Evolutionary conservation across 2,113 vertebrate genomes (phyloP), one percentile per base, ranked within the genome.

Genomic region (Otis tarda): DNA sequence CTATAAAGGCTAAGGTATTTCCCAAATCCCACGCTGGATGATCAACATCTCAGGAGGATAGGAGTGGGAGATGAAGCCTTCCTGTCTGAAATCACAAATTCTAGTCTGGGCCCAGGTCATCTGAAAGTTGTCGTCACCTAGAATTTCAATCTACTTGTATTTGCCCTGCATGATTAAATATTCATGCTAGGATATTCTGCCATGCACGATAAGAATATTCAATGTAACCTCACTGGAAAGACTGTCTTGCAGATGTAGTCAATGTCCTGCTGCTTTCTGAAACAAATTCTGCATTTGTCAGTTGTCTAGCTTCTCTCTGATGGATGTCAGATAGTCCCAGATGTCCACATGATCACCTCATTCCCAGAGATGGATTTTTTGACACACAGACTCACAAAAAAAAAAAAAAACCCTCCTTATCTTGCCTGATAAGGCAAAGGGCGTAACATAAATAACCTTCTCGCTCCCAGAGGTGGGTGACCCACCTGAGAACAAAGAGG

Each of bases 81-180:
- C 56, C 39, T 21, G 9, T 59, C 45, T 50, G 76, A 91, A 92
- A 90, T 96, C 80, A 92, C 65, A 89, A 83, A 96, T 93, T 90
- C 90, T 79, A 84, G 53, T 89, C 92, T 55, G 33, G 56, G 56
- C 59, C 59, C 73, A 80, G 83, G 88, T 93, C 68, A 75, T 88
- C 41, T 86, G 92, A 94, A 96, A 88, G 95, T 95, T 96, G 81
- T 68, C 20, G 14, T 78, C 88, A 89, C 69, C 69, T 75, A 89
- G 88, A 96, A 94, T 95, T 89, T 94, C 93, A 91, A 93, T 76
- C 70, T 89, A 20, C 70, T 90, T 84, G 33, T 96, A 87, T 97
- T 96, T 95, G 67, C 80, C 89, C 94, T 94, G 89, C 81, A 31
- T 79, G 81, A 91, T 95, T 96, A 91, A 94, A 89, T 94, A 96